Percentiles rank a stretch among this genome's conserved stretches.
Evolutionary conservation across 2,888 invertebrate species (phyloP).

Genomic region (Leptopilina syphax): DNA sequence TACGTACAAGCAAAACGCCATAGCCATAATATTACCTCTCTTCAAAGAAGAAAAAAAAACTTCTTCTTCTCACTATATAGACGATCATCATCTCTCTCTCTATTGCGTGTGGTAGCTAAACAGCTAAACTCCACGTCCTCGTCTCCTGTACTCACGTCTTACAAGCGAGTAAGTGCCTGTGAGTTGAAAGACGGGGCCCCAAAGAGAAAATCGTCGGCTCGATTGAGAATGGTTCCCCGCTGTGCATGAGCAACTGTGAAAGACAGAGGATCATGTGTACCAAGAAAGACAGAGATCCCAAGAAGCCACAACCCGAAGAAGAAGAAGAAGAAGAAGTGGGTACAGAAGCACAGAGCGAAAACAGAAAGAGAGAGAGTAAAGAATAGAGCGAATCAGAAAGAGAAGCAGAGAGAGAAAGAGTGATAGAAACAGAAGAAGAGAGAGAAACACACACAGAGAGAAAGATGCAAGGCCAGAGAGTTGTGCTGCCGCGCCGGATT

Average conservation of each 20-base stretch:
- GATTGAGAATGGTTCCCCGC: constrained; percentile 53
- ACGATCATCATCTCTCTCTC: no score
- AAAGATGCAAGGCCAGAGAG: constrained; percentile 54
- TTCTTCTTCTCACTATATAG: no score
- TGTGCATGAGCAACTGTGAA: constrained; percentile 43
- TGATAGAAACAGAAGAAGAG: no score
- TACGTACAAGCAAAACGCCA: background rate
- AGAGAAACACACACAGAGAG: background rate
- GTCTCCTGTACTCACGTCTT: constrained; percentile 33
- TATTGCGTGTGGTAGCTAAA: constrained; percentile 31
- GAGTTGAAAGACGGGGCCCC: constrained; percentile 33
- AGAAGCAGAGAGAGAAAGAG: no score
- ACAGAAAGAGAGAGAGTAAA: no score
- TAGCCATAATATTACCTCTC: no score
- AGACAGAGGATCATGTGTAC: constrained; percentile 13
- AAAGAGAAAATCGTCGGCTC: constrained; percentile 52
- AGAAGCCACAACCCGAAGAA: constrained; percentile 24
- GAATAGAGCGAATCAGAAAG: no score
- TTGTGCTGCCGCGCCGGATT: constrained; percentile 66
- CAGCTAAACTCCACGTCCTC: constrained; percentile 14
- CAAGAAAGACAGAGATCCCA: constrained; percentile 45
- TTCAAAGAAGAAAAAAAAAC: no score
- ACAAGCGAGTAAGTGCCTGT: constrained; percentile 37
- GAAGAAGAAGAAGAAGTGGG: background rate
- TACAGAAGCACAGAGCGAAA: constrained; percentile 36